Percentiles rank a stretch among this genome's conserved stretches.
These are phyloP conservation scores for Apis cerana DNA, from an alignment of 1,140 invertebrate genomes.

Conservation along the genomic window DNA sequence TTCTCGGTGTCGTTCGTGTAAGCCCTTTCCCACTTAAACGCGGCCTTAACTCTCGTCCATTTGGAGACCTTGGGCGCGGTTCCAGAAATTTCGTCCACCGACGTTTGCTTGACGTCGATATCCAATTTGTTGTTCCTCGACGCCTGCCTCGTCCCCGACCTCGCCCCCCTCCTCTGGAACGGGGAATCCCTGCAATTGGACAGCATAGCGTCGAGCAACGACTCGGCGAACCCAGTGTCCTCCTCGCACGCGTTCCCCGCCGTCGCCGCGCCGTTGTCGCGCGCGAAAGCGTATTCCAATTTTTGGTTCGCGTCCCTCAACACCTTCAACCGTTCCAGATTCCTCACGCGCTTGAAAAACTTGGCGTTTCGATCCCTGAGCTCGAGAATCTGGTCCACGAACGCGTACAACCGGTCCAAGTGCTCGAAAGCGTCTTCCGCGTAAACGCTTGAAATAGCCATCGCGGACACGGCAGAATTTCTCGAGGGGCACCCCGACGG, in stretches of 20 bases:
- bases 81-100: not conserved
- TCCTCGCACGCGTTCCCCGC: conserved; percentile 50
- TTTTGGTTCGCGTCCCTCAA: conserved; percentile 70
- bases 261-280: conserved; percentile 32
- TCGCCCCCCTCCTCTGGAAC: conserved; percentile 27
- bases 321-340: conserved; percentile 87
- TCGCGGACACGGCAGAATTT: conserved; percentile 46
- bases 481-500: conserved; percentile 49
- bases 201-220: conserved; percentile 65
- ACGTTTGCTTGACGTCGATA: conserved; percentile 14
- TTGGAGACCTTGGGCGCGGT: conserved; percentile 85
- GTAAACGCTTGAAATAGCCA: conserved; percentile 68
- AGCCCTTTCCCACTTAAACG: conserved; percentile 88
- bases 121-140: conserved; percentile 78
- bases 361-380: conserved; percentile 87
- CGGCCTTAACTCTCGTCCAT: conserved; percentile 92
- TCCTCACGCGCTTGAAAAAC: conserved; percentile 86
- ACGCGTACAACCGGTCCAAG: conserved; percentile 87
- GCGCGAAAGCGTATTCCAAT: conserved; percentile 46
- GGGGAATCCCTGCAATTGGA: conserved; percentile 54
- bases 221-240: conserved; percentile 70
- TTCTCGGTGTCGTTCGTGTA: conserved; percentile 70
- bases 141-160: conserved; percentile 56
- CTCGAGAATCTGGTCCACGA: conserved; percentile 88
- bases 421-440: conserved; percentile 87